These are phyloP conservation scores for Caenorhabditis elegans DNA, from an alignment of 1,140 invertebrate genomes.

Conservation along the genomic window WBcel235 BX284602.5:9904501-9905000, in stretches of 20 bases:
- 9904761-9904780: no score
- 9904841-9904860: constrained; percentile 8
- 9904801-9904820: neutral
- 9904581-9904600: no score
- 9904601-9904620: no score
- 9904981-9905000: no score
- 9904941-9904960: no score
- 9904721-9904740: neutral
- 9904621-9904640: no score
- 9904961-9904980: no score
- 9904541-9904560: neutral
- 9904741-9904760: neutral
- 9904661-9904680: neutral
- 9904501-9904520: neutral
- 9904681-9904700: neutral
- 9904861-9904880: neutral
- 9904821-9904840: neutral
- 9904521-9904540: neutral
- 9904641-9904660: neutral
- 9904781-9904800: neutral
- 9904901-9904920: no score
- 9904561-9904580: neutral
- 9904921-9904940: neutral
- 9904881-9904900: neutral
- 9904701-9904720: neutral